Conservation (phyloP, 2,113 vertebrate species). For the Mustela nigripes region DNA sequence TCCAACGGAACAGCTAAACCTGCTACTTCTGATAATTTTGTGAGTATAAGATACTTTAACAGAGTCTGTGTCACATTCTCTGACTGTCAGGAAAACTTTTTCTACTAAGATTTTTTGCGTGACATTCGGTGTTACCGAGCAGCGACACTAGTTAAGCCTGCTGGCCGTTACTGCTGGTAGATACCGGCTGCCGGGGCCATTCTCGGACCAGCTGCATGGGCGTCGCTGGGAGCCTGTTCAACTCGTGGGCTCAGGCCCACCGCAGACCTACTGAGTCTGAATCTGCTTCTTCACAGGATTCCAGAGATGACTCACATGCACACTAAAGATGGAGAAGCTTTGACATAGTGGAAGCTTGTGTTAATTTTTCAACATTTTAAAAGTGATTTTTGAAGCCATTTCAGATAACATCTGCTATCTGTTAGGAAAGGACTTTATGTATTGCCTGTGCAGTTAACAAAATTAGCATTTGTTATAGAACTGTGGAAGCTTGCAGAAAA, state of each 20-base stretch:
- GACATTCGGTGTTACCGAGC: background rate
- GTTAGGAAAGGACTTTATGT: background rate
- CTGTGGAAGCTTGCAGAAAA: background rate
- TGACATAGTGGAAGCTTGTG: background rate
- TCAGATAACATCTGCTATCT: background rate
- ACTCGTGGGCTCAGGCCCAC: background rate
- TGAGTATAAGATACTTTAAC: conserved; percentile 83
- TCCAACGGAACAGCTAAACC: conserved; percentile 89
- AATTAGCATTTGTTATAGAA: background rate
- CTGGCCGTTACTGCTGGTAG: too few species aligned
- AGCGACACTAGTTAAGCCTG: background rate
- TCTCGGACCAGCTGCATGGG: background rate
- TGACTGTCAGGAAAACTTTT: background rate
- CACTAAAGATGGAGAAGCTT: background rate
- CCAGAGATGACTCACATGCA: rapidly evolving
- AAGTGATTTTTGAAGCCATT: background rate
- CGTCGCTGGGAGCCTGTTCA: background rate
- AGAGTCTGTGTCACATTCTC: background rate
- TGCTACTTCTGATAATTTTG: conserved; percentile 85
- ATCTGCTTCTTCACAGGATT: background rate
- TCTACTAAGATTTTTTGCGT: background rate
- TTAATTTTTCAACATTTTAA: background rate
- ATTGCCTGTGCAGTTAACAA: background rate
- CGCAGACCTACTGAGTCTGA: rapidly evolving
- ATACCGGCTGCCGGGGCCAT: background rate